Percentiles rank a stretch among this genome's conserved stretches.
These are phyloP conservation scores for Ruditapes philippinarum DNA, from an alignment of 1,140 invertebrate genomes.

Conservation along the genomic window DNA sequence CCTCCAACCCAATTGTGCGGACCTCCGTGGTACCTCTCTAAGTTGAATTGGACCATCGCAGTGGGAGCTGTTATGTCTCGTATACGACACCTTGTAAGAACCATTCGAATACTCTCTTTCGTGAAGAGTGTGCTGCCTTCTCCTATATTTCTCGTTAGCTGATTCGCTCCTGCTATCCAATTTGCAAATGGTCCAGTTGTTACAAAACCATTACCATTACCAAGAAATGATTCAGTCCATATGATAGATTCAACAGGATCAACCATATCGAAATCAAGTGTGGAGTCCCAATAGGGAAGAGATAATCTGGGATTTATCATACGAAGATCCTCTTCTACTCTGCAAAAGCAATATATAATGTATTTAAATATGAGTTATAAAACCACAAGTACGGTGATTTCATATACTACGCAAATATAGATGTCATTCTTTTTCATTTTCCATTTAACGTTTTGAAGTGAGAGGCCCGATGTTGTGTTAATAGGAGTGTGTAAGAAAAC, in stretches of 20 bases:
- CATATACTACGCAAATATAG: too few relatives aligned
- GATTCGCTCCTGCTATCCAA: slow-evolving; percentile 62
- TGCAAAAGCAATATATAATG: too few relatives aligned
- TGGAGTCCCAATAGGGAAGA: slow-evolving; percentile 86
- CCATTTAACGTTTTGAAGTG: too few relatives aligned
- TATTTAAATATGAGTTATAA: too few relatives aligned
- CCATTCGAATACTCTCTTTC: neutral
- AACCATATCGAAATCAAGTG: slow-evolving; percentile 81
- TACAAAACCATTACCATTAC: slow-evolving; percentile 85
- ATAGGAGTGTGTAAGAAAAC: too few relatives aligned
- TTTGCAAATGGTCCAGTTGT: slow-evolving; percentile 83
- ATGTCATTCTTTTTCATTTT: too few relatives aligned
- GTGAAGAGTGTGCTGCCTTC: neutral
- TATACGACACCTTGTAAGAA: slow-evolving; percentile 44
- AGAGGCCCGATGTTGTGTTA: too few relatives aligned
- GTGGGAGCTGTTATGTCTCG: slow-evolving; percentile 50
- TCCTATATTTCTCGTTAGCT: slow-evolving; percentile 65
- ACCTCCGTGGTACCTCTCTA: slow-evolving; percentile 77
- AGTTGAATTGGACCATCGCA: slow-evolving; percentile 55
- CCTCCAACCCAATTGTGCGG: slow-evolving; percentile 80
- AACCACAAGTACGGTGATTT: too few relatives aligned
- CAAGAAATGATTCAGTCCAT: slow-evolving; percentile 82
- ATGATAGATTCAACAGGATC: slow-evolving; percentile 83
- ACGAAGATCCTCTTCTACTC: slow-evolving; percentile 73
- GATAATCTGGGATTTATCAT: slow-evolving; percentile 72